Percentiles rank a stretch among this genome's conserved stretches.
Evolutionary conservation across 2,888 invertebrate genomes (phyloP).

Genomic region (Seladonia tumulorum): DNA sequence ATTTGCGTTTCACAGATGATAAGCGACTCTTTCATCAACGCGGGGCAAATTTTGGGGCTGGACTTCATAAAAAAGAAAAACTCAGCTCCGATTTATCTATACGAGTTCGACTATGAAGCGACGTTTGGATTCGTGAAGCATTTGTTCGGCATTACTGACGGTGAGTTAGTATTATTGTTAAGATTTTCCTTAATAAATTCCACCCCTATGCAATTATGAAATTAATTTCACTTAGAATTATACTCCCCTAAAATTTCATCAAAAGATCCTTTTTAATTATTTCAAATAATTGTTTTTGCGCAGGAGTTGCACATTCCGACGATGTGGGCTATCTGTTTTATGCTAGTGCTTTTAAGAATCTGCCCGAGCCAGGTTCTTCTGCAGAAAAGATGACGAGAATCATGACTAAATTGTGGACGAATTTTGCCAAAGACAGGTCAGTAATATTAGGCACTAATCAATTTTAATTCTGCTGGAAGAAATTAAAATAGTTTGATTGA

Average conservation of each 20-base stretch:
- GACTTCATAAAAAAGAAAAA: slow-evolving; percentile 74
- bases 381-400: slow-evolving; percentile 80
- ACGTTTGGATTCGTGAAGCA: slow-evolving; percentile 77
- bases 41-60: slow-evolving; percentile 68
- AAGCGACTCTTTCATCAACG: slow-evolving; percentile 72
- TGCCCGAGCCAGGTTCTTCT: slow-evolving; percentile 78
- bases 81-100: slow-evolving; percentile 77
- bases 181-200: too few species aligned
- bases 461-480: background rate
- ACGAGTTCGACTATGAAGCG: slow-evolving; percentile 74
- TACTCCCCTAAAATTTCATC: too few species aligned
- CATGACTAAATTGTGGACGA: slow-evolving; percentile 84
- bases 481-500: too few species aligned
- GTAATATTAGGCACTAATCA: background rate
- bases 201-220: too few species aligned
- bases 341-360: slow-evolving; percentile 80
- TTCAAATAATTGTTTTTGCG: background rate
- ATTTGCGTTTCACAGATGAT: slow-evolving; percentile 71
- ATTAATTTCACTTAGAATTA: too few species aligned
- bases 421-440: slow-evolving; percentile 85
- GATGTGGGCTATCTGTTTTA: slow-evolving; percentile 85
- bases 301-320: slow-evolving; percentile 85
- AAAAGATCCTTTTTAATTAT: too few species aligned
- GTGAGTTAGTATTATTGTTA: too few species aligned
- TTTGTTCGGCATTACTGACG: slow-evolving; percentile 68